Percentiles rank a stretch among this genome's conserved stretches.
These are phyloP conservation scores for Oryzias javanicus DNA, from an alignment of 2,113 vertebrate genomes.

Conservation along the genomic window DNA sequence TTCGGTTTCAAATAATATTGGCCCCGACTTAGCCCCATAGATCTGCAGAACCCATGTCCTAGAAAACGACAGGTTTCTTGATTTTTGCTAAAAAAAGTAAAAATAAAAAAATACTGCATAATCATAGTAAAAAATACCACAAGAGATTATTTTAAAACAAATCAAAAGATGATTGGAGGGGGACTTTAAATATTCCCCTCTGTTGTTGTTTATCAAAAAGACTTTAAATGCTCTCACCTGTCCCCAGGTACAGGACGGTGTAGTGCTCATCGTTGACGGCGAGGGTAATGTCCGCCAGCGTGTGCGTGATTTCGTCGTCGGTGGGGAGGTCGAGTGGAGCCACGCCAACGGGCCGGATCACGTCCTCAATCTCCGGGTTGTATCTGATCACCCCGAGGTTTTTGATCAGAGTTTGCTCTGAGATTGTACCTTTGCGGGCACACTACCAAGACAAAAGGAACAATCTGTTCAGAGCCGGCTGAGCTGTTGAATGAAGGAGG, in stretches of 20 bases:
- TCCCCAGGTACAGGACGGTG: slow-evolving; percentile 79
- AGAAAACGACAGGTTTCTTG: no score
- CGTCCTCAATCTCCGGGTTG: slow-evolving; percentile 79
- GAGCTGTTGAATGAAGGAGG: slow-evolving; percentile 6
- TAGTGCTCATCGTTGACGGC: slow-evolving; percentile 80
- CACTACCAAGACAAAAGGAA: slow-evolving; percentile 60
- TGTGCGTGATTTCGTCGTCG: slow-evolving; percentile 77
- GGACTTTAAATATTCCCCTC: no score
- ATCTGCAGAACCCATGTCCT: no score
- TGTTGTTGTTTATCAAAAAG: no score
- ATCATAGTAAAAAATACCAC: no score
- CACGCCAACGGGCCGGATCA: slow-evolving; percentile 72
- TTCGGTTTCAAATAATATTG: no score
- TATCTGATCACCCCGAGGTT: slow-evolving; percentile 73
- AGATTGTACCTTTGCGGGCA: slow-evolving; percentile 53
- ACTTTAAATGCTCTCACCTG: slow-evolving; percentile 61
- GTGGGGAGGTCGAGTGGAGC: slow-evolving; percentile 75
- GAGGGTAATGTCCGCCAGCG: slow-evolving; percentile 73
- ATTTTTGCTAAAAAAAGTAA: no score
- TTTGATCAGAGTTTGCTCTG: slow-evolving; percentile 60
- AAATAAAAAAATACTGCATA: no score
- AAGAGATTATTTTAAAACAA: no score
- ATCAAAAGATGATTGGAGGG: no score
- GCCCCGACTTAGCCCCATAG: no score
- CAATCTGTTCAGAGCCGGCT: not conserved